A percentile compares a stretch with the other conserved stretches of the same genome.
Evolutionary conservation across 1,140 invertebrate genomes (phyloP).

Genomic region (Homalodisca vitripennis): DNA sequence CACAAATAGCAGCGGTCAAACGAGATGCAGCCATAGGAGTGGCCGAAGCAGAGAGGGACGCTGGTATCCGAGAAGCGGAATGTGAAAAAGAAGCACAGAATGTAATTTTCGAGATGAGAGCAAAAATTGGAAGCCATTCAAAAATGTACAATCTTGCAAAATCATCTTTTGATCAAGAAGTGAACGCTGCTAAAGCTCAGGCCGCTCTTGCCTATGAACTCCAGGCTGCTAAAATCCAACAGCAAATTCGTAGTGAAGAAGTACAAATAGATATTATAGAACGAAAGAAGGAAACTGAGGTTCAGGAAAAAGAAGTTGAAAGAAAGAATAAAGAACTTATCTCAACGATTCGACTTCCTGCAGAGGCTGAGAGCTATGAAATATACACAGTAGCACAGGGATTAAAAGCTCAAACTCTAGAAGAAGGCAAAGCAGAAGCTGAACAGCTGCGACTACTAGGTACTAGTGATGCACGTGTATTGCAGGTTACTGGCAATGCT

Average conservation of each 20-base stretch:
- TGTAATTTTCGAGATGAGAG: conserved; percentile 92
- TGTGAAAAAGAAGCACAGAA: conserved; percentile 96
- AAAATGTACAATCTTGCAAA: conserved; percentile 92
- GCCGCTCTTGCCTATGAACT: conserved; percentile 93
- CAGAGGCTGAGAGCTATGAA: conserved; percentile 90
- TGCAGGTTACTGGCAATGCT: conserved; percentile 84
- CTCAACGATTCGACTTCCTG: conserved; percentile 84
- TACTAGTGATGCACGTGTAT: conserved; percentile 82
- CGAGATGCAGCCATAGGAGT: conserved; percentile 94
- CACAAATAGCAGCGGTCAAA: conserved; percentile 93
- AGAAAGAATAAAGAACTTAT: conserved; percentile 90
- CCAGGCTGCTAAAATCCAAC: conserved; percentile 93
- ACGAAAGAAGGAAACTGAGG: conserved; percentile 88
- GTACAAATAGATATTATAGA: conserved; percentile 96
- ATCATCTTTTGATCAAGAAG: conserved; percentile 93
- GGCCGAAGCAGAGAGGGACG: conserved; percentile 91
- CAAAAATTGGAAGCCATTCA: conserved; percentile 92
- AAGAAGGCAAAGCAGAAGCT: conserved; percentile 85
- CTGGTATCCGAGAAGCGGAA: conserved; percentile 91
- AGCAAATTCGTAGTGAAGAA: conserved; percentile 92
- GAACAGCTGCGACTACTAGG: conserved; percentile 88
- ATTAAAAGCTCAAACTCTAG: conserved; percentile 86
- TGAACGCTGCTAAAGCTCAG: conserved; percentile 96
- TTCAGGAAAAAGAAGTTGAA: conserved; percentile 90
- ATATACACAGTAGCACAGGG: conserved; percentile 89